Evolutionary conservation across 30 jellyfish, hydroid and myxozoan species (phyloP), one percentile per base, ranked within the genome.

Genomic region (Turritopsis rubra): DNA sequence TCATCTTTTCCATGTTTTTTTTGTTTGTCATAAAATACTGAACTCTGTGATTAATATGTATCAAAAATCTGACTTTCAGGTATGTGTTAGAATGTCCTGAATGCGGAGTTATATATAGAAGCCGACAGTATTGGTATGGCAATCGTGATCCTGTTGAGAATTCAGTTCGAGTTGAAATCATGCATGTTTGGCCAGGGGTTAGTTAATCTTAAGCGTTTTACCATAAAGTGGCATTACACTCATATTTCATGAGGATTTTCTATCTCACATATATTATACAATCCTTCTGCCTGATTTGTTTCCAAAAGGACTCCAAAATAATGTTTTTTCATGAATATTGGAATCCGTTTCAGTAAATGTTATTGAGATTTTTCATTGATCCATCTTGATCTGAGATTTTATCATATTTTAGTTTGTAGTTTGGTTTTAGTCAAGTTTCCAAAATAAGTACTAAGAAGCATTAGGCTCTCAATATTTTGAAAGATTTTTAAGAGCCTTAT

Each of bases 101-200:
- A 81, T 92, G 98, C 75, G 98, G 98, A 27, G 98, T 92, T 20
- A 92, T 92, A 31, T 92, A 92, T 87, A 79, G 98, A 75, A 92
- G 98, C 71, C 80, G 98, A 65, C 98, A 92, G 80, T 92, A 75
- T 88, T 92, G 98, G 98, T 92, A 92, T 88, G 98, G 98, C 54
- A 92, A 92, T 80, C 84, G 96, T 75, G 98, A 92, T 26, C 98
- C 98, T 19, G 90, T 92, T 81, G 98, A 92, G 79, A 81, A 84
- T 27, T 89, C 94, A 17, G 98, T 92, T 16, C 95, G 98, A 5
- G 89, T 95, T 52, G 98, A 92, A 85, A 92, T 92, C 82, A 71
- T 86, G 28, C 98, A 92, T 82, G 92, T 83, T 8, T 92, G 98
- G 98, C 98, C 98, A 0, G 98, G 98, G 88, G 98, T 92, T 52